Percentiles rank a stretch among this genome's conserved stretches.
Conservation (phyloP, 1,140 invertebrate genomes). For the Acyrthosiphon pisum region DNA sequence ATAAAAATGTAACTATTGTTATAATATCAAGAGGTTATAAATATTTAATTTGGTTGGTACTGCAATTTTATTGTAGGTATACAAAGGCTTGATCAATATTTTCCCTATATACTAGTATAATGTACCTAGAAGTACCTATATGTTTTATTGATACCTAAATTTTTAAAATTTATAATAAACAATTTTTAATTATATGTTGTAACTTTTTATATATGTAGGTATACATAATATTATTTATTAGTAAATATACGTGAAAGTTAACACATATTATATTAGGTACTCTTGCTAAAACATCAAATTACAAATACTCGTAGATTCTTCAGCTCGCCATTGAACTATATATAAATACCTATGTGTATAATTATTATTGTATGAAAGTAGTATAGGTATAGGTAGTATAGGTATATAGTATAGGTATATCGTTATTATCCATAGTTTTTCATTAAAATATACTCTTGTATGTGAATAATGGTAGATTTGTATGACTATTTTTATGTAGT, state of each 20-base stretch:
- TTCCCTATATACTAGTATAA: not conserved
- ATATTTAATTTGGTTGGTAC: not conserved
- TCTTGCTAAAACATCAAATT: not conserved
- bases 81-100: not conserved
- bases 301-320: not conserved
- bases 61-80: not conserved
- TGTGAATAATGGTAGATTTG: not conserved
- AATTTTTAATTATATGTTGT: not conserved
- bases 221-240: not conserved
- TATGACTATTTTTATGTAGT: not conserved
- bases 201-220: not conserved
- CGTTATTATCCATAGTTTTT: not conserved
- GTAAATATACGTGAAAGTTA: not conserved
- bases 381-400: not conserved
- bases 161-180: not conserved
- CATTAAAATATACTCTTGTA: not conserved
- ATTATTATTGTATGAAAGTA: constrained; percentile 5
- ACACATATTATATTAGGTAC: not conserved
- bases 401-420: no score
- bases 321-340: not conserved
- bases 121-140: not conserved
- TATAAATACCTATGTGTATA: not conserved
- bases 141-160: not conserved
- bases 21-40: not conserved
- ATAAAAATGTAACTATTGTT: not conserved